Evolutionary conservation across 2,797 vertebrate species (phyloP), one percentile per base, ranked within the genome.

Genomic region (Anisognathus igniventris): DNA sequence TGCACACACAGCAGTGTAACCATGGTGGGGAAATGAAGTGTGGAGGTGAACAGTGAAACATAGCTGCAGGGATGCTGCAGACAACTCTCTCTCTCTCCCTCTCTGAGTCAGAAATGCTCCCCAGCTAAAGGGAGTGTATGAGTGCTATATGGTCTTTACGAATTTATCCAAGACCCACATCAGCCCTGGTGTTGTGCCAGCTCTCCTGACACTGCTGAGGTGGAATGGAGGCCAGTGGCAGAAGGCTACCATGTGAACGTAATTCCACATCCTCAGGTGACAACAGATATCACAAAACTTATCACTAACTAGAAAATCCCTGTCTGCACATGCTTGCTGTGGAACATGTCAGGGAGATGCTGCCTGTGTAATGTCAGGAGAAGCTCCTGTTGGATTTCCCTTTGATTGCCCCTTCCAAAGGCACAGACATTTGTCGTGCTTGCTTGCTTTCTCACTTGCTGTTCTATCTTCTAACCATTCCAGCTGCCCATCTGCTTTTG

Each of bases 391-490:
- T 90, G 68, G 40, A 35, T 88, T 90, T 94, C 64, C 39, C 47
- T 68, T 40, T 72, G 57, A 54, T 10, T 76, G 31, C 42, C 71
- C 31, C 33, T 75, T 60, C 85, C 37, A 66, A 60, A 81, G 56
- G 39, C 40, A 60, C 3, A 35, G 47, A 48, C 9, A 66, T 84
- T 82, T 68, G 50, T 87, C 48, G 7, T 73, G 54, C 64, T 84
- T 75, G 42, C 54, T 65, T 50, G 21, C 37, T 83, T 88, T 78
- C 64, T 76, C 73, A 25, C 39, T 86, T 66, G 44, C 74, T 82
- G 27, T 81, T 84, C 78, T 85, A 31, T 37, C 74, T 85, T 66
- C 83, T 72, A 83, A 73, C 67, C 57, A 25, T 93, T 84, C 76
- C 71, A 78, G 10, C 42, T 64, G 58, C 81, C 57, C 15, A 16